Conservation (phyloP, 2,113 vertebrate species). For the Verasper variegatus region DNA sequence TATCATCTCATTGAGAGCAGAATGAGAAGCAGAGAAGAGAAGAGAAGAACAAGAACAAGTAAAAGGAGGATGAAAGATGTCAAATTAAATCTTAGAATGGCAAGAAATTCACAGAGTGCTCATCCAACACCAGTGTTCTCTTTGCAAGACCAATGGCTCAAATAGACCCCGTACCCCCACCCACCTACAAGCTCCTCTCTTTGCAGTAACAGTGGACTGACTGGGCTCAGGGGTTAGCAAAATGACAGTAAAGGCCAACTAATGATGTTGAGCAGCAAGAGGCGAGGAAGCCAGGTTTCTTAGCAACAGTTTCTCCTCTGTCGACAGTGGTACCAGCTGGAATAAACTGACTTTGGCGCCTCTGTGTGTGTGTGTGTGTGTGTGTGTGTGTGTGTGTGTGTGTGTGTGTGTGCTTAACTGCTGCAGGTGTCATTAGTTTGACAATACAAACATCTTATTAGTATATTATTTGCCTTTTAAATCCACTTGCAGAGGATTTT, state of each 20-base stretch:
- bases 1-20: background rate
- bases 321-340: conserved; percentile 26
- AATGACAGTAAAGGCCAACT: conserved; percentile 72
- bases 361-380: conserved; percentile 14
- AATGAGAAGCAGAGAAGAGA: conserved; percentile 17
- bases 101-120: conserved; percentile 9
- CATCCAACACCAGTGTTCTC: conserved; percentile 15
- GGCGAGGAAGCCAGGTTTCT: conserved; percentile 69
- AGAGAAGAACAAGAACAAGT: too few relatives aligned
- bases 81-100: too few relatives aligned
- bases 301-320: conserved; percentile 74
- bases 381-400: conserved; percentile 20
- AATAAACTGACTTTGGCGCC: conserved; percentile 48
- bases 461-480: conserved; percentile 23
- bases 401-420: conserved; percentile 21
- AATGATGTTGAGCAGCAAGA: conserved; percentile 69
- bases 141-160: conserved; percentile 11
- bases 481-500: conserved; percentile 23
- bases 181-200: background rate
- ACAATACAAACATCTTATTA: conserved; percentile 25
- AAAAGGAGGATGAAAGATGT: too few relatives aligned
- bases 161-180: background rate
- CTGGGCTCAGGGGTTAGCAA: conserved; percentile 45
- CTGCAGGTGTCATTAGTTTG: conserved; percentile 21
- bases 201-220: conserved; percentile 25